A percentile compares a stretch with the other conserved stretches of the same genome.
These are phyloP conservation scores for Stichodactyla helianthus DNA, from an alignment of 64 coral and sea anemone species.

Conservation along the genomic window DNA sequence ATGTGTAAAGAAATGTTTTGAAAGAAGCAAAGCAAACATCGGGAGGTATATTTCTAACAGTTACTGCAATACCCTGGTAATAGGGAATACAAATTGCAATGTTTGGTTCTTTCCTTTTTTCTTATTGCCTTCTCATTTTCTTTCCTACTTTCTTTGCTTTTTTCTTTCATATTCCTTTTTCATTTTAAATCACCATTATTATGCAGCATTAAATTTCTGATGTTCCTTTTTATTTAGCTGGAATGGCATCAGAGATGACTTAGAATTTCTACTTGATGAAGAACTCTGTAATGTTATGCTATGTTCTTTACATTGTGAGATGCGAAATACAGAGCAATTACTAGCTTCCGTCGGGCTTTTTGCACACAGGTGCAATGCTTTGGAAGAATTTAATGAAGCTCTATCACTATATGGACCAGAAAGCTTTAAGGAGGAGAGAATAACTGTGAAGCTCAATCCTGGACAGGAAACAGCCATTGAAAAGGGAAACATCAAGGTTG, in stretches of 20 bases:
- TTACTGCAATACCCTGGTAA: no score
- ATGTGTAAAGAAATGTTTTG: not conserved
- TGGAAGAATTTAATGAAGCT: constrained; percentile 19
- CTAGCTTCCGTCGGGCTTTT: constrained; percentile 31
- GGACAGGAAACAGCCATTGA: constrained; percentile 38
- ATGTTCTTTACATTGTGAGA: constrained; percentile 44
- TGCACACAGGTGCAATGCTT: constrained; percentile 13
- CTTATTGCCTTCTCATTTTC: not conserved
- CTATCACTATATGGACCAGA: constrained; percentile 31
- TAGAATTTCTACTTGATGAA: constrained; percentile 50
- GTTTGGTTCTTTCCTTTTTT: no score
- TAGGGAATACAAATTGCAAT: no score
- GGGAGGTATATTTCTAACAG: not conserved
- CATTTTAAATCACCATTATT: no score
- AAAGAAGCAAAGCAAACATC: constrained; percentile 7
- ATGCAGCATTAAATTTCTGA: no score
- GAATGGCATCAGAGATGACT: constrained; percentile 41
- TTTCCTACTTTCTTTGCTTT: no score
- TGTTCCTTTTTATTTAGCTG: not conserved
- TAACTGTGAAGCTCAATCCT: constrained; percentile 14
- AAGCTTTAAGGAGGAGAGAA: constrained; percentile 14
- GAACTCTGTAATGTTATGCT: constrained; percentile 47
- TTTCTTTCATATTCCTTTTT: not conserved
- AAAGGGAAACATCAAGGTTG: constrained; percentile 37
- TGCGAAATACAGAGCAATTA: constrained; percentile 29